Base-by-base conservation (phyloP, 2,888 invertebrate species). In the Apodemia duryi region DNA sequence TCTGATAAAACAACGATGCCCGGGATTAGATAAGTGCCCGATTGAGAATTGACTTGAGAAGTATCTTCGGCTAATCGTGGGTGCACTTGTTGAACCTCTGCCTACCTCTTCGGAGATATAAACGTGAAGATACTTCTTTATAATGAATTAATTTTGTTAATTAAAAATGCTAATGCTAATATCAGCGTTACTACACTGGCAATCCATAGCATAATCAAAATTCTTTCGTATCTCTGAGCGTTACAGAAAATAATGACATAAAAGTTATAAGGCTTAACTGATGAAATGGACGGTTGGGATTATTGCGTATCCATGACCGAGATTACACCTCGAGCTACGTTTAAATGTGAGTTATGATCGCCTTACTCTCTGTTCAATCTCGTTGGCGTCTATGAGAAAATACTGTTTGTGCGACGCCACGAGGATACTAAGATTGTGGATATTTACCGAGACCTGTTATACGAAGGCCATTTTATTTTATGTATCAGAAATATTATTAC, bases 291-390 rank as follows among this genome's bases (percentile, higher is more conserved):
- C 83, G 83, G 74, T 77, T 72, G 78, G 85, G 89, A 88, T 90
- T 89, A 89, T 83, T 79, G 82, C 77, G 72, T 82, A 84, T 83
- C 84, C 81, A 77, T 78, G 80, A 73, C 77, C 77, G 80, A 87
- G 89, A 90, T 91, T 90, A 89, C 88, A 80, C 79, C 82, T 80
- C 79, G 76, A 78, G 82, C 83, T 77, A 75, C 82, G 82, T 79
- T 83, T 90, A 88, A 91, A 84, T 79, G 84, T 87, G 84, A 91
- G 84, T 90, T 90, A 91, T 88, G 88, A 85, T 82, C 81, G 87
- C 83, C 84, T 86, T 86, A 81, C 81, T 80, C 79, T 54, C 81
- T 76, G 86, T 82, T 88, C 88, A 85, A 86, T 90, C 88, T 88
- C 83, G 83, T 81, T 82, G 83, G 78, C 77, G 78, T 84, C 84